Conservation (phyloP, 2,113 vertebrate species). For the Setophaga coronata region DNA sequence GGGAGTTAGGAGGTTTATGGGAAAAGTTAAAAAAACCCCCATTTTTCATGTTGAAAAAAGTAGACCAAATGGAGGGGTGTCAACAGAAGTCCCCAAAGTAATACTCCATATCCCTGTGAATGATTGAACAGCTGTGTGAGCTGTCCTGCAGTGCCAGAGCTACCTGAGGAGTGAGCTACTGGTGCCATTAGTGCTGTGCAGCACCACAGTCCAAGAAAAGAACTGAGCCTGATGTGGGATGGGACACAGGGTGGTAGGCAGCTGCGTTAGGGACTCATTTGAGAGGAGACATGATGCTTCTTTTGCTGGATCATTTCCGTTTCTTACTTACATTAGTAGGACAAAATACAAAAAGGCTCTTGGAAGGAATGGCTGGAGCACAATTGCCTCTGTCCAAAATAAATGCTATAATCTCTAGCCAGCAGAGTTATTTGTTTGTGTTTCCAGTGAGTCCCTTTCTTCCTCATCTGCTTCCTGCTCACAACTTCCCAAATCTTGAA, state of each 20-base stretch:
- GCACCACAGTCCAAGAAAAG: background rate
- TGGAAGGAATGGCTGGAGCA: background rate
- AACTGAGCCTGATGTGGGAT: background rate
- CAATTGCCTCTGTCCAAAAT: background rate
- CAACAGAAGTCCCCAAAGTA: background rate
- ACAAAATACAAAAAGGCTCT: background rate
- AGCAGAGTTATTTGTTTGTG: slow-evolving; percentile 47
- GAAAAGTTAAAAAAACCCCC: background rate
- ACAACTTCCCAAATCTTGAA: slow-evolving; percentile 37
- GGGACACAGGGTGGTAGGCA: background rate
- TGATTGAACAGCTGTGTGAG: background rate
- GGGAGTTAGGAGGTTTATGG: background rate
- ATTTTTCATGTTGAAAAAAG: background rate
- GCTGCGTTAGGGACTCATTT: background rate
- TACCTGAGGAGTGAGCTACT: background rate
- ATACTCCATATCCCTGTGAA: background rate
- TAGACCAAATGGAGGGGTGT: background rate
- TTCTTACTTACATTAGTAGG: background rate
- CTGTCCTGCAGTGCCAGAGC: background rate
- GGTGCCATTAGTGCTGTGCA: background rate
- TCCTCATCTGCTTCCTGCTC: slow-evolving; percentile 54
- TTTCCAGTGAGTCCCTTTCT: slow-evolving; percentile 22
- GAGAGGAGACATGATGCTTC: background rate
- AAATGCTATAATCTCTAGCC: slow-evolving; percentile 21
- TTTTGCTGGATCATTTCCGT: background rate